Evolutionary conservation across 2,888 invertebrate species (phyloP).

Genomic region (Trichogramma evanescens): DNA sequence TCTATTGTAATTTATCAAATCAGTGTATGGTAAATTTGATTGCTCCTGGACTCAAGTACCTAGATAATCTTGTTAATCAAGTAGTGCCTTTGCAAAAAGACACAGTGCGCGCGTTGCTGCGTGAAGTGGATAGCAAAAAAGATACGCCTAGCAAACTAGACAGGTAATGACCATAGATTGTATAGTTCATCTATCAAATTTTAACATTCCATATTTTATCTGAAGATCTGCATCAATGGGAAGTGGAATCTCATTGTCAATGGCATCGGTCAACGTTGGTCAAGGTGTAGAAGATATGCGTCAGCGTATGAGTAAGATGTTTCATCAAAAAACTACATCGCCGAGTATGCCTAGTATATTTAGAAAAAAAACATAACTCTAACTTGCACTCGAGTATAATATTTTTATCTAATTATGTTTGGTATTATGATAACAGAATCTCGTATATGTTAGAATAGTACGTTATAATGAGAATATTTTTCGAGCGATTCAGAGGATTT

Average conservation of each 20-base stretch:
- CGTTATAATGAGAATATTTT: too few species aligned
- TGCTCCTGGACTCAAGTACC: slow-evolving; percentile 51
- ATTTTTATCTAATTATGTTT: too few species aligned
- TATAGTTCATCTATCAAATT: background rate
- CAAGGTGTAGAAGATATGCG: slow-evolving; percentile 57
- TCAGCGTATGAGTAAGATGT: slow-evolving; percentile 56
- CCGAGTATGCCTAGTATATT: slow-evolving; percentile 42
- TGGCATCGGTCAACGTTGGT: slow-evolving; percentile 46
- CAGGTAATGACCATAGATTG: slow-evolving; percentile 31
- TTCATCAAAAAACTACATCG: slow-evolving; percentile 45
- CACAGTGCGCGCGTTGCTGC: slow-evolving; percentile 50
- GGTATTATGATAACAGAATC: too few species aligned
- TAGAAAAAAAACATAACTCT: slow-evolving; percentile 35
- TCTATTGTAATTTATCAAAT: slow-evolving; percentile 51
- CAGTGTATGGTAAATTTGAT: slow-evolving; percentile 48
- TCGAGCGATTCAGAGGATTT: too few species aligned
- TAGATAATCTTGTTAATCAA: slow-evolving; percentile 49
- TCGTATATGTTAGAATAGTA: too few species aligned
- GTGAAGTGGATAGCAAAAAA: slow-evolving; percentile 51
- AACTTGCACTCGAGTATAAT: too few species aligned
- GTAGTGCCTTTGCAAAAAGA: slow-evolving; percentile 50
- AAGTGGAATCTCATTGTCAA: slow-evolving; percentile 41
- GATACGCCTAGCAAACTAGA: slow-evolving; percentile 41
- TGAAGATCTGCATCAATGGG: slow-evolving; percentile 37
- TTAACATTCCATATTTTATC: background rate